phyloP scores from a whole-genome alignment of 2,888 invertebrate genomes.

The Clusia tigrina region DNA sequence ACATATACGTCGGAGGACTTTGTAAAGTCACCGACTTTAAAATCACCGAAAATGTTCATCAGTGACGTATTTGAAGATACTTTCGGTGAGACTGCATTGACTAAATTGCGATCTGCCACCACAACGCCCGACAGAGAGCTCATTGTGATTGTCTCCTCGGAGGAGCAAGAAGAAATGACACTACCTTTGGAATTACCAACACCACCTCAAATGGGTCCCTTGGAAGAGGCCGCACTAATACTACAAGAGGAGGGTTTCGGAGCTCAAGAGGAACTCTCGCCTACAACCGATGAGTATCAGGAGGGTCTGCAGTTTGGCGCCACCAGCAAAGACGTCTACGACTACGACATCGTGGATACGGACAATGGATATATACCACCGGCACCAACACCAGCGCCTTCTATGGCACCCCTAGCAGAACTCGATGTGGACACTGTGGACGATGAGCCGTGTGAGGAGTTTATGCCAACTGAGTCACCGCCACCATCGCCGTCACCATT shows the following conservation, averaged over 20 bases:
- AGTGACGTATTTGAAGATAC: neutral
- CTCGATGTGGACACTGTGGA: slow-evolving; percentile 75
- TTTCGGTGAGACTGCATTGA: too few species aligned
- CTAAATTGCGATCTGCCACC: slow-evolving; percentile 7
- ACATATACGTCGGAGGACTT: neutral
- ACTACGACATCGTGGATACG: slow-evolving; percentile 56
- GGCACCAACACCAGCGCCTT: slow-evolving; percentile 61
- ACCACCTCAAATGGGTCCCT: slow-evolving; percentile 30
- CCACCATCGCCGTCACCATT: neutral
- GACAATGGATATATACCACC: slow-evolving; percentile 60
- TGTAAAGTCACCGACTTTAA: slow-evolving; percentile 13
- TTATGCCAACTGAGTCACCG: slow-evolving; percentile 14
- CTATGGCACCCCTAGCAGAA: slow-evolving; percentile 74
- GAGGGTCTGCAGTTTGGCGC: slow-evolving; percentile 57
- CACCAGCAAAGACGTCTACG: slow-evolving; percentile 51
- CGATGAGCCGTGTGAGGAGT: slow-evolving; percentile 68
- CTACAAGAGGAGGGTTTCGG: slow-evolving; percentile 14
- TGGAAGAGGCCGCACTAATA: slow-evolving; percentile 33
- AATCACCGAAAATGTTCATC: neutral
- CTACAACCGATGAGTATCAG: slow-evolving; percentile 63
- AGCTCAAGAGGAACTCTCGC: slow-evolving; percentile 58
- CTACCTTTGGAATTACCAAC: slow-evolving; percentile 13
- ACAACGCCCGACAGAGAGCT: slow-evolving; percentile 26
- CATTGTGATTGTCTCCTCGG: neutral
- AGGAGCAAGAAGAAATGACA: neutral